phyloP scores from a whole-genome alignment of 1,140 invertebrate species.

The Conus betulinus region DNA sequence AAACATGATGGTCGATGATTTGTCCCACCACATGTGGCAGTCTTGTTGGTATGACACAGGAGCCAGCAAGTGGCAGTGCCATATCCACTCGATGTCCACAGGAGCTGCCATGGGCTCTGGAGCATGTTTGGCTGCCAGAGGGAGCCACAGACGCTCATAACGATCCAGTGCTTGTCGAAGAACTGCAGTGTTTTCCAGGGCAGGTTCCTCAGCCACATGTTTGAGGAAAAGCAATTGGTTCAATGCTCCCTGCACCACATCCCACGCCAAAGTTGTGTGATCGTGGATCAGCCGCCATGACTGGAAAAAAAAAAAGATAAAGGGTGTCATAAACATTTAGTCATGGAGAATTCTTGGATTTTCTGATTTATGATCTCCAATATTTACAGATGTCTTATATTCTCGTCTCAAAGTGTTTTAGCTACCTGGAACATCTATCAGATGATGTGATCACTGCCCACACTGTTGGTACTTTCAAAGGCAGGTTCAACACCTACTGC shows the following conservation, averaged over 20 bases:
- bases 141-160: slow-evolving; percentile 77
- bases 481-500: too few relatives aligned
- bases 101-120: slow-evolving; percentile 72
- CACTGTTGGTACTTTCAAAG: too few relatives aligned
- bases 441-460: too few relatives aligned
- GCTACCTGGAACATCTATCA: too few relatives aligned
- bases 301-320: neutral
- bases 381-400: too few relatives aligned
- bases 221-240: slow-evolving; percentile 59
- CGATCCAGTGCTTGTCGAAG: slow-evolving; percentile 72
- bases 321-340: neutral
- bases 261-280: neutral
- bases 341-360: neutral
- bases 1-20: slow-evolving; percentile 74
- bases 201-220: slow-evolving; percentile 50
- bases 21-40: slow-evolving; percentile 71
- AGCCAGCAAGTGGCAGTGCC: slow-evolving; percentile 77
- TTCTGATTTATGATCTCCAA: neutral
- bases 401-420: too few relatives aligned
- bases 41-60: slow-evolving; percentile 75
- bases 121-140: slow-evolving; percentile 69
- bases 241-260: slow-evolving; percentile 32
- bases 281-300: slow-evolving; percentile 11
- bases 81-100: slow-evolving; percentile 78
- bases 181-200: slow-evolving; percentile 52